phyloP scores from a whole-genome alignment of 2,888 invertebrate species.

The Operophtera brumata region DNA sequence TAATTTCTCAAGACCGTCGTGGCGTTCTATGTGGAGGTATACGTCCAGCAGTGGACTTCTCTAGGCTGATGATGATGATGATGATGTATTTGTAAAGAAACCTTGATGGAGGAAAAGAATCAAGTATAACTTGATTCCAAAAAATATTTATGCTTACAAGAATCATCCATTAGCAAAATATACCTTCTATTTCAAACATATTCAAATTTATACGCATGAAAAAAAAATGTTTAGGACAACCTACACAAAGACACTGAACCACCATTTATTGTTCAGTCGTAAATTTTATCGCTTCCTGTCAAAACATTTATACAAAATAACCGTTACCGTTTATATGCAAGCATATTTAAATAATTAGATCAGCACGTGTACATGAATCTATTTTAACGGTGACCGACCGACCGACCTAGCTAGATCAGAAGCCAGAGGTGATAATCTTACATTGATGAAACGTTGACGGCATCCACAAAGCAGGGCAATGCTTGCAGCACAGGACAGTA shows the following conservation, averaged over 20 bases:
- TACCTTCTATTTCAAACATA: too few relatives aligned
- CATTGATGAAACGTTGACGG: neutral
- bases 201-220: neutral
- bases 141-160: too few relatives aligned
- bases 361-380: constrained; percentile 37
- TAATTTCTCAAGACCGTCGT: too few relatives aligned
- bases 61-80: too few relatives aligned
- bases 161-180: too few relatives aligned
- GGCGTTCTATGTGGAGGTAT: too few relatives aligned
- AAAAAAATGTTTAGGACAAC: constrained; percentile 8
- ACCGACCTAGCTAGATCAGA: constrained; percentile 28
- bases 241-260: constrained; percentile 5
- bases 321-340: constrained; percentile 13
- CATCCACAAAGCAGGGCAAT: neutral
- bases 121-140: too few relatives aligned
- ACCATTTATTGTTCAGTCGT: constrained; percentile 18
- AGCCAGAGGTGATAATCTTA: constrained; percentile 2
- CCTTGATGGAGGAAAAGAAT: too few relatives aligned
- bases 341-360: constrained; percentile 41
- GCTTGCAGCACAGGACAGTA: too few relatives aligned
- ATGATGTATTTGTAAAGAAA: too few relatives aligned
- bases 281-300: constrained; percentile 32
- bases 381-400: constrained; percentile 37
- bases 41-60: too few relatives aligned
- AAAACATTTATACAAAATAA: constrained; percentile 18